Evolutionary conservation across 2,888 invertebrate genomes (phyloP), one percentile per base, ranked within the genome.

Genomic region (Watsonalla cultraria): DNA sequence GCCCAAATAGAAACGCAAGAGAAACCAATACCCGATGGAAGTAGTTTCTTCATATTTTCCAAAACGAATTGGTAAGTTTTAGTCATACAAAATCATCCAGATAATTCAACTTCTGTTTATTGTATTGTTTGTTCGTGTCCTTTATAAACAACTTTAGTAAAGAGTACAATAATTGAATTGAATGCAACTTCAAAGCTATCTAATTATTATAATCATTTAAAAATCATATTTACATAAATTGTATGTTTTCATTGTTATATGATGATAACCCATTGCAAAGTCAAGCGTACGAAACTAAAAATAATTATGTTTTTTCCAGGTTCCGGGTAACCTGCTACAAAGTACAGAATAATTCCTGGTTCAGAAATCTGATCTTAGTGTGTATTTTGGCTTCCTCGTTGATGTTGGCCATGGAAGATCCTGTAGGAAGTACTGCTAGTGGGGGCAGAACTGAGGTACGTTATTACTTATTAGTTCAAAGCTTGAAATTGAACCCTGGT

Each of bases 351-450:
- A 98, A 99, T 84, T 94, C 95, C 53, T 96, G 97, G 91, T 99
- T 99, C 85, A 95, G 97, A 57, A 99, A 99, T 84, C 92, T 98
- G 60, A 98, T 99, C 63, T 92, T 99, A 51, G 94, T 95, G 2
- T 99, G 99, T 82, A 99, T 99, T 80, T 93, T 99, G 92, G 98
- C 99, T 60, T 99, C 99, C 2, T 99, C 99, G 39, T 96, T 98
- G 47, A 97, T 99, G 95, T 92, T 99, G 78, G 99, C 99, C 0
- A 96, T 98, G 70, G 99, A 99, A 85, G 99, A 99, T 85, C 99
- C 99, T 0, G 92, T 99, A 0, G 80, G 72, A 0, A 70, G 66
- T 2, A 76, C 76, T 46, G 74, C 67, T 0, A 77, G 58, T 47
- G 77, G 76, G 47, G 54, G 48, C 0, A 82, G 76, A 54, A 78